Percentiles rank a stretch among this genome's conserved stretches.
phyloP scores from a whole-genome alignment of 2,888 invertebrate genomes.

The Sarcophaga rosellei region DNA sequence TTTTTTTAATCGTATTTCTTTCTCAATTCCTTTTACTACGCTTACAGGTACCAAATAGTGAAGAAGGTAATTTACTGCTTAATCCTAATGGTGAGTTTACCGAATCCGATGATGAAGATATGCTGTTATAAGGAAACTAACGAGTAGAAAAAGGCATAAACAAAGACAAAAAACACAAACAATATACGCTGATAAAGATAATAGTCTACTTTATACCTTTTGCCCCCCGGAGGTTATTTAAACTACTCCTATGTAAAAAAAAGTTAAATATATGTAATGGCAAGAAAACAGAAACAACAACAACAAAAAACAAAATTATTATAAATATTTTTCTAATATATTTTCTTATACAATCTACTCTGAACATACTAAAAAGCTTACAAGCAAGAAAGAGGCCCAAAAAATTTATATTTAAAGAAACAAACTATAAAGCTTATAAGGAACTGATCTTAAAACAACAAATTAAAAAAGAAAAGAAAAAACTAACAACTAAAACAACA shows the following conservation, averaged over 20 bases:
- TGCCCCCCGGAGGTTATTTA: too few relatives aligned
- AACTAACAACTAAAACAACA: not conserved
- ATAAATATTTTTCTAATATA: slow-evolving; percentile 39
- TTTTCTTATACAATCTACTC: slow-evolving; percentile 8
- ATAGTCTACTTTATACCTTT: too few relatives aligned
- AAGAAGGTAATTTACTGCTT: slow-evolving; percentile 78
- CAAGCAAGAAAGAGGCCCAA: not conserved
- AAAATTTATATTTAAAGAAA: slow-evolving; percentile 17
- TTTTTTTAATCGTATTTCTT: not conserved
- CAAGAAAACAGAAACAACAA: not conserved
- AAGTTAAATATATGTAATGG: too few relatives aligned
- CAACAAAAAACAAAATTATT: not conserved
- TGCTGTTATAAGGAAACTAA: slow-evolving; percentile 75
- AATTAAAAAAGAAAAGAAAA: not conserved
- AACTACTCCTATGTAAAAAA: too few relatives aligned
- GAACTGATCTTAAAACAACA: slow-evolving; percentile 35
- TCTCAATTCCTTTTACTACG: slow-evolving; percentile 22
- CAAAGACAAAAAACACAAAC: not conserved
- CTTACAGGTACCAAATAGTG: slow-evolving; percentile 77
- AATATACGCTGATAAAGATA: not conserved
- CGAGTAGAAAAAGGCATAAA: not conserved
- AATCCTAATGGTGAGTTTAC: slow-evolving; percentile 79
- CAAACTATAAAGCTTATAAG: slow-evolving; percentile 32
- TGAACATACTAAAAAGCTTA: slow-evolving; percentile 33
- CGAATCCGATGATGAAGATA: slow-evolving; percentile 80